Evolutionary conservation across 2,888 invertebrate species (phyloP).

Genomic region (Conus canariensis): DNA sequence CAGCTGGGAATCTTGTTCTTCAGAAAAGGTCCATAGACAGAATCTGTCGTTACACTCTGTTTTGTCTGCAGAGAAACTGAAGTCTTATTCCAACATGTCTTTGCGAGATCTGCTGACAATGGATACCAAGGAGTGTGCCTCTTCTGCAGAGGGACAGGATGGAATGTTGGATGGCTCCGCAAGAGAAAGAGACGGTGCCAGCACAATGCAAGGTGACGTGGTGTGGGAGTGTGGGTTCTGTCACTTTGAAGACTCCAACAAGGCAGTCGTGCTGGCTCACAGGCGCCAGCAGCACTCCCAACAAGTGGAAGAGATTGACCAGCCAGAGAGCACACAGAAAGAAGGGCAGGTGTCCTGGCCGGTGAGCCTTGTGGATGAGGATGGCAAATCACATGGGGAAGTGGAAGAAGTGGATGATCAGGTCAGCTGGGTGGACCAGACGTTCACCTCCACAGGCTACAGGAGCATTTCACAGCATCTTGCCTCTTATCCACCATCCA

Average conservation of each 20-base stretch:
- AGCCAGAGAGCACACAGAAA: no score
- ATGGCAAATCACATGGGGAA: not conserved
- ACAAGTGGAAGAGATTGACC: not conserved
- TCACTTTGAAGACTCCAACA: constrained; percentile 12
- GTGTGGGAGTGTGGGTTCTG: constrained; percentile 40
- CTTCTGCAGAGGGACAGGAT: not conserved
- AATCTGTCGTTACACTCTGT: not conserved
- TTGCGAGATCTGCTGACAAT: constrained; percentile 35
- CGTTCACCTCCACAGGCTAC: not conserved
- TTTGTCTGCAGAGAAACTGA: not conserved
- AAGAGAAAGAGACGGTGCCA: not conserved
- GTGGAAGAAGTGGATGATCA: not conserved
- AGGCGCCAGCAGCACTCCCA: constrained; percentile 5
- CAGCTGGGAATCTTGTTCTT: not conserved
- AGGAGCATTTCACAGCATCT: not conserved
- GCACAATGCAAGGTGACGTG: not conserved
- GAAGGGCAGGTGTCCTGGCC: not conserved
- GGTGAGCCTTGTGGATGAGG: not conserved
- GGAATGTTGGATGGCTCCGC: not conserved
- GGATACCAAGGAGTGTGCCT: not conserved
- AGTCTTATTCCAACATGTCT: constrained; percentile 40
- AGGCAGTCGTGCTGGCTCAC: constrained; percentile 12
- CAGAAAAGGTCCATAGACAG: not conserved
- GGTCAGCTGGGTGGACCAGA: constrained; percentile 2
- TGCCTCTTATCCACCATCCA: not conserved